Evolutionary conservation across 2,888 invertebrate genomes (phyloP), one percentile per base, ranked within the genome.

Genomic region (Chaitophorus viminalis): DNA sequence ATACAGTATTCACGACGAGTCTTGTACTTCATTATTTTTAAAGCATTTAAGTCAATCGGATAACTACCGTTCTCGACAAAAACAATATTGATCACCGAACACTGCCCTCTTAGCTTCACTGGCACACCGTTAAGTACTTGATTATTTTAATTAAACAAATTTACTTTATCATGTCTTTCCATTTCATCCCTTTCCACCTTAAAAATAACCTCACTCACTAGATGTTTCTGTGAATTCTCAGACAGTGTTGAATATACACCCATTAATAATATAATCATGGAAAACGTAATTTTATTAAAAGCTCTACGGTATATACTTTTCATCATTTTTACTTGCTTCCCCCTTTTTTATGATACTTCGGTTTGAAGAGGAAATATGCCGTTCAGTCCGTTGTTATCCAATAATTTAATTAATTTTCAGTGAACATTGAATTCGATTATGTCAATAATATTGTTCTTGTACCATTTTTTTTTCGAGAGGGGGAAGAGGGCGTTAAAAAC

Each of bases 231-330:
- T 52, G n/a, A 72, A 54, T 82, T 54, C 5, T 9, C 36, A 5
- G n/a, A 74, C 36, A 74, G 36, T 70, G 72, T 54, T 33, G 33
- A 74, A 74, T 74, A 74, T 54, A 33, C 11, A 18, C 36, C 36
- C 54, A 74, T 74, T 72, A 54, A 74, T 82, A 54, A 82, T 54
- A 72, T 54, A 33, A 52, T 72, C 52, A 52, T 29, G 72, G 9
- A 11, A 52, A 70, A 82, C 33, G 33, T 72, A 82, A 82, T 82
- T 82, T 82, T 36, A 82, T 82, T 82, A 74, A 82, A 82, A 82
- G 72, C 54, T n/a, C 9, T 36, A 21, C 21, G 29, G n/a, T 60
- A 31, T 54, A 82, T 54, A 74, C 17, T 33, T 54, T 21, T 54
- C n/a, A 70, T 82, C 17, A 17, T 72, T 82, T 82, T 33, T 70